Conservation (phyloP, 1,140 invertebrate genomes). For the Euwallacea fornicatus region DNA sequence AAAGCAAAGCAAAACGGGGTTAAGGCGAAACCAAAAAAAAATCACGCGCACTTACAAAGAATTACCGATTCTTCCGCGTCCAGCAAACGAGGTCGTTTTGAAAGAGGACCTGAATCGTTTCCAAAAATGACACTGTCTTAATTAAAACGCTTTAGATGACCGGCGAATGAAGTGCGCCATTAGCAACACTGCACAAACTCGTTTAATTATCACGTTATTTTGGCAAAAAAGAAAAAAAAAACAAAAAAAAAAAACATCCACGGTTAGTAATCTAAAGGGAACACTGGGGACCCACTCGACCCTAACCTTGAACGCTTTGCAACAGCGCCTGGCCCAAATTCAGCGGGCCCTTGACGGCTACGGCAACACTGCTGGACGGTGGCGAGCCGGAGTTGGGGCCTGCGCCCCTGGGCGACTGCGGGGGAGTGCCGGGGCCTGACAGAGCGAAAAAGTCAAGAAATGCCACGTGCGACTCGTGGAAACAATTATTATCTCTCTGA, state of each 20-base stretch:
- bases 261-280: background rate
- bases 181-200: background rate
- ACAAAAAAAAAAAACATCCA: background rate
- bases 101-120: slow-evolving; percentile 31
- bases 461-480: too few relatives aligned
- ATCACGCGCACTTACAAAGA: slow-evolving; percentile 31
- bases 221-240: slow-evolving; percentile 19
- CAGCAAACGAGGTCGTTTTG: slow-evolving; percentile 31
- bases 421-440: slow-evolving; percentile 50
- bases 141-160: background rate
- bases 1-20: too few relatives aligned
- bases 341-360: slow-evolving; percentile 43
- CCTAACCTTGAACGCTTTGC: slow-evolving; percentile 56
- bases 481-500: too few relatives aligned
- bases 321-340: slow-evolving; percentile 55
- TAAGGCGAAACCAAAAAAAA: background rate
- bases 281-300: background rate
- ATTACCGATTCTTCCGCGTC: slow-evolving; percentile 22
- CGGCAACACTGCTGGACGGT: slow-evolving; percentile 45
- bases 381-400: slow-evolving; percentile 45
- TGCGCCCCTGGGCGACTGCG: slow-evolving; percentile 47
- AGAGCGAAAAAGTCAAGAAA: background rate
- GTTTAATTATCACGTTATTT: background rate
- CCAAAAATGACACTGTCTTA: slow-evolving; percentile 21
- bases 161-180: slow-evolving; percentile 4